Percentiles rank a stretch among this genome's conserved stretches.
These are phyloP conservation scores for Ceryle rudis DNA, from an alignment of 2,797 vertebrate genomes.

Conservation along the genomic window DNA sequence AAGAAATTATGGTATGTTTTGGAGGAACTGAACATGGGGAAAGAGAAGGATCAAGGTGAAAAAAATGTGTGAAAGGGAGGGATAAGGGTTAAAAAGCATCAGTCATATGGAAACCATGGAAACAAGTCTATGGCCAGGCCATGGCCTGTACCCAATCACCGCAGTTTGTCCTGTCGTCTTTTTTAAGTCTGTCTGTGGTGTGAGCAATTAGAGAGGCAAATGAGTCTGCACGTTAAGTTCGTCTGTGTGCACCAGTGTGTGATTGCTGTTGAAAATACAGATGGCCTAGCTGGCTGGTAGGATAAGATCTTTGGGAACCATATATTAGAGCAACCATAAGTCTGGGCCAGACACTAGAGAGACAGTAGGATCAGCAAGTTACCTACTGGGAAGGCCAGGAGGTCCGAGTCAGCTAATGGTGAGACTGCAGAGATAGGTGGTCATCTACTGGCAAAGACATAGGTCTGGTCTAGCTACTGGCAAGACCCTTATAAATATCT, in stretches of 20 bases:
- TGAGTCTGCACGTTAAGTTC: neutral
- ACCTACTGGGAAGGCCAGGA: neutral
- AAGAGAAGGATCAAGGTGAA: neutral
- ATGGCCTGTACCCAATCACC: fast-evolving
- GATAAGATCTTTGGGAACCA: neutral
- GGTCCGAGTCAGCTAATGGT: fast-evolving
- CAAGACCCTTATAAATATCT: neutral
- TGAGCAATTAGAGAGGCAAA: neutral
- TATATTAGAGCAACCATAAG: neutral
- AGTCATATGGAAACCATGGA: neutral
- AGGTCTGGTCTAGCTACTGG: neutral
- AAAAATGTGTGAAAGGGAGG: neutral
- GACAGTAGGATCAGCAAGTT: neutral
- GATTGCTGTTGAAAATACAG: neutral
- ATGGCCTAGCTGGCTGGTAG: neutral
- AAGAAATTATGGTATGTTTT: neutral
- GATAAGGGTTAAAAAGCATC: neutral
- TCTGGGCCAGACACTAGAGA: neutral
- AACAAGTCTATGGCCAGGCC: neutral
- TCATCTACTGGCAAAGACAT: neutral
- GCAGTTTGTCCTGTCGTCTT: neutral
- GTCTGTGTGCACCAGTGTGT: fast-evolving
- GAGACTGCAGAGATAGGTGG: neutral
- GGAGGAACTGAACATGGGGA: neutral
- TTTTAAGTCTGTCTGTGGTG: neutral